Conservation (phyloP, 1,140 invertebrate genomes). For the Tigriopus japonicus region DNA sequence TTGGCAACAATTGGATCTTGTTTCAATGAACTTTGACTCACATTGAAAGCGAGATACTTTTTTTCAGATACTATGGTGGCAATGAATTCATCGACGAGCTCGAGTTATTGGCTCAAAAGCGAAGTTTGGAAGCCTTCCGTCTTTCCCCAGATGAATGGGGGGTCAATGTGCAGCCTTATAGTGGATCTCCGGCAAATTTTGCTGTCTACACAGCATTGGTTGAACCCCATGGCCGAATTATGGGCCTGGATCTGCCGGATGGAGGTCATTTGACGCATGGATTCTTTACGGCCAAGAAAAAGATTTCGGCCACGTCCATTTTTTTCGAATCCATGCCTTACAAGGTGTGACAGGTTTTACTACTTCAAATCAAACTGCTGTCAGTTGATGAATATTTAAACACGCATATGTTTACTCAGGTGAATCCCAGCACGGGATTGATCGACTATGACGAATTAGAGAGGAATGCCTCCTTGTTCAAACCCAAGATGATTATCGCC, state of each 20-base stretch:
- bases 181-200: slow-evolving; percentile 91
- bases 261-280: slow-evolving; percentile 92
- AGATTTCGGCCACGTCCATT: slow-evolving; percentile 70
- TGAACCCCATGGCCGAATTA: slow-evolving; percentile 83
- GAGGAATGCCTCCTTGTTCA: slow-evolving; percentile 62
- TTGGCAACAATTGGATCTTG: neutral
- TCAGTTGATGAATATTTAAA: slow-evolving; percentile 27
- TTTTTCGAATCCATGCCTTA: slow-evolving; percentile 99
- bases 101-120: slow-evolving; percentile 66
- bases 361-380: slow-evolving; percentile 29
- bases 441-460: slow-evolving; percentile 84
- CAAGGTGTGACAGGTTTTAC: slow-evolving; percentile 43
- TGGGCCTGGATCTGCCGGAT: slow-evolving; percentile 89
- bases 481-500: slow-evolving; percentile 83
- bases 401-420: slow-evolving; percentile 27
- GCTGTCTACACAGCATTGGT: slow-evolving; percentile 75
- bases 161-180: slow-evolving; percentile 93
- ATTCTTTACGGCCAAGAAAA: slow-evolving; percentile 51
- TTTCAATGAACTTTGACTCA: slow-evolving; percentile 6
- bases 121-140: slow-evolving; percentile 62
- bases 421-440: slow-evolving; percentile 57
- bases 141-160: slow-evolving; percentile 78
- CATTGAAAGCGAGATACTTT: no score
- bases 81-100: slow-evolving; percentile 92
- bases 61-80: slow-evolving; percentile 74